These are phyloP conservation scores for Seira ritae DNA, from an alignment of 2,888 invertebrate genomes.

Conservation along the genomic window DNA sequence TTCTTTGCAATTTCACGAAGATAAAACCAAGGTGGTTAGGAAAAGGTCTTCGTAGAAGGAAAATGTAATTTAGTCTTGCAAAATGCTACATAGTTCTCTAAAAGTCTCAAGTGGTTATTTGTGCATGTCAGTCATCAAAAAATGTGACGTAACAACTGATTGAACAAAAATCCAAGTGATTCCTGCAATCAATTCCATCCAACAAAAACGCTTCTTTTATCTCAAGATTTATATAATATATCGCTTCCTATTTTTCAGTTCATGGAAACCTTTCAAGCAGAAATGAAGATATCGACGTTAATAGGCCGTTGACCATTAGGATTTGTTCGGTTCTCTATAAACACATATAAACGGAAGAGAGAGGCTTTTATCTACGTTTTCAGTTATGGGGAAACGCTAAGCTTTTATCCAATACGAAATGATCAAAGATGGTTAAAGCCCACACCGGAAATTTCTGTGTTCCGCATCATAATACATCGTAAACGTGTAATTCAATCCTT, in stretches of 20 bases:
- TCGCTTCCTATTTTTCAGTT: too few relatives aligned
- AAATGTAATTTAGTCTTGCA: too few relatives aligned
- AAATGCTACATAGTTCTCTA: too few relatives aligned
- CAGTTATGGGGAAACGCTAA: constrained; percentile 1
- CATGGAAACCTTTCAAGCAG: too few relatives aligned
- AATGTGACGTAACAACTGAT: constrained; percentile 58
- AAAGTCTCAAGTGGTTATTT: constrained; percentile 19
- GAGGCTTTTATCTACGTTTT: too few relatives aligned
- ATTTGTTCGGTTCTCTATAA: too few relatives aligned
- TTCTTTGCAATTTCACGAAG: too few relatives aligned
- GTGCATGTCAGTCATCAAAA: constrained; percentile 36
- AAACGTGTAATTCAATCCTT: constrained; percentile 42
- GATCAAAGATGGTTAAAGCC: constrained; percentile 25
- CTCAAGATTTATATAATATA: constrained; percentile 24
- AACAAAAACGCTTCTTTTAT: constrained; percentile 34
- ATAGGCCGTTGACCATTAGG: too few relatives aligned
- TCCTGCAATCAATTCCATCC: constrained; percentile 66
- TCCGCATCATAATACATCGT: constrained; percentile 2
- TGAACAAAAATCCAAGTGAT: constrained; percentile 65
- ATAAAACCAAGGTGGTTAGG: too few relatives aligned
- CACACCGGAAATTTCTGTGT: constrained; percentile 37
- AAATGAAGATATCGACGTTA: too few relatives aligned
- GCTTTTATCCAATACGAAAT: constrained; percentile 20
- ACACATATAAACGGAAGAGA: too few relatives aligned
- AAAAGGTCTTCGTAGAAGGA: too few relatives aligned